These are phyloP conservation scores for Apoderus coryli DNA, from an alignment of 2,888 invertebrate species.

Conservation along the genomic window DNA sequence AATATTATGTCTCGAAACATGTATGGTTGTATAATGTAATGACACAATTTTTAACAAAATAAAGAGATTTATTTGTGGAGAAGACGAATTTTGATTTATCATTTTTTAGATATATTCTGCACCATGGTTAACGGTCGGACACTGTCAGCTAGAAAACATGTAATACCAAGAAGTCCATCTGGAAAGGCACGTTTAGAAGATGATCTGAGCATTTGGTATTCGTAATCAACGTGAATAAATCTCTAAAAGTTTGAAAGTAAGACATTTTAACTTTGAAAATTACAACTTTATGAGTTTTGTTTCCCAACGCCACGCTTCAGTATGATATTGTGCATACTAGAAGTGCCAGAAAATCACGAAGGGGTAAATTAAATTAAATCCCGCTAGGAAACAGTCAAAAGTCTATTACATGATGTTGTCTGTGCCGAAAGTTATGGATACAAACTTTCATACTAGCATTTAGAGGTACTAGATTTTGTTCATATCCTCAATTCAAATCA, in stretches of 20 bases:
- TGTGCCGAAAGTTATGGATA: slow-evolving; percentile 31
- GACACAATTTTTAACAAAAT: too few species aligned
- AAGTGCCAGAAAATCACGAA: slow-evolving; percentile 25
- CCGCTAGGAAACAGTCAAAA: slow-evolving; percentile 28
- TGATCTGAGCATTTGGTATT: slow-evolving; percentile 98
- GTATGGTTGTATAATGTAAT: too few species aligned
- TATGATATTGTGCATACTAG: slow-evolving; percentile 19
- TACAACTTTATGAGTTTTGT: slow-evolving; percentile 1
- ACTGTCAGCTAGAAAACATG: slow-evolving; percentile 95
- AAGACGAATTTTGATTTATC: too few species aligned
- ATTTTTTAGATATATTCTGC: slow-evolving; percentile 15
- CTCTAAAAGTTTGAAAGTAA: slow-evolving; percentile 90
- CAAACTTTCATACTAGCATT: slow-evolving; percentile 18
- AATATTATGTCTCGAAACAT: too few species aligned
- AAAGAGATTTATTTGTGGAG: too few species aligned
- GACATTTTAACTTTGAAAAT: neutral
- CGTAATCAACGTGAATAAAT: slow-evolving; percentile 99
- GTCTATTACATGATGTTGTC: slow-evolving; percentile 19
- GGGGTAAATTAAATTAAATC: slow-evolving; percentile 25
- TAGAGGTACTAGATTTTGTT: too few species aligned
- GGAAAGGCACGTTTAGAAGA: slow-evolving; percentile 98
- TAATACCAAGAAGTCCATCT: slow-evolving; percentile 97
- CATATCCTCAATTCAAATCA: slow-evolving; percentile 2
- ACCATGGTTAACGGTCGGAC: slow-evolving; percentile 84
- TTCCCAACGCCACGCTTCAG: slow-evolving; percentile 29